A percentile compares a stretch with the other conserved stretches of the same genome.
These are phyloP conservation scores for Coregonus sp. DNA, from an alignment of 2,797 vertebrate genomes.

Conservation along the genomic window DNA sequence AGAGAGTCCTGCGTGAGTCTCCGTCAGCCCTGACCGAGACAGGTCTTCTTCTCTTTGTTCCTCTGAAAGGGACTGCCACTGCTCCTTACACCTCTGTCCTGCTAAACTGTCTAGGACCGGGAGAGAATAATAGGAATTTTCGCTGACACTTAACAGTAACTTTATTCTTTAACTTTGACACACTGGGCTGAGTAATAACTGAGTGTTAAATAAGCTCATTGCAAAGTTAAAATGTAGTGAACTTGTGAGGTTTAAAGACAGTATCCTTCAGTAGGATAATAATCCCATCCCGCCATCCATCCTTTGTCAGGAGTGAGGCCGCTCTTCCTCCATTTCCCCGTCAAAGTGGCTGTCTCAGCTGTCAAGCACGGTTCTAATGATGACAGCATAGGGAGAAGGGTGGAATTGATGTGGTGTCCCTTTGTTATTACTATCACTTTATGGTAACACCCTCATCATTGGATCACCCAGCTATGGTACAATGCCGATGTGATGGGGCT, in stretches of 20 bases:
- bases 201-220: neutral
- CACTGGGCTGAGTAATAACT: neutral
- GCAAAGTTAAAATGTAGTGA: neutral
- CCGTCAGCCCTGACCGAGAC: slow-evolving; percentile 28
- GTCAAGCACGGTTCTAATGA: neutral
- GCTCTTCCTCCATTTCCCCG: neutral
- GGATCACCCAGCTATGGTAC: neutral
- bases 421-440: neutral
- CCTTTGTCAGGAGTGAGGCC: neutral
- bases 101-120: neutral
- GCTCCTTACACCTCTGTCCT: slow-evolving; percentile 6
- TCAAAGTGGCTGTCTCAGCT: neutral
- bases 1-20: slow-evolving; percentile 37
- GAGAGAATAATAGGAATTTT: neutral
- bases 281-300: neutral
- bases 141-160: neutral
- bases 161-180: neutral
- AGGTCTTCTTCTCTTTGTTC: slow-evolving; percentile 1
- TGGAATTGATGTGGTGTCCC: neutral
- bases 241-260: neutral
- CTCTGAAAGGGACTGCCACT: neutral
- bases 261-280: neutral
- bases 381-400: neutral
- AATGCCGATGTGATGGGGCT: neutral
- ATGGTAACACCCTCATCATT: neutral